Base-by-base conservation (phyloP, 2,888 invertebrate genomes). In the Crepidodera aurea region DNA sequence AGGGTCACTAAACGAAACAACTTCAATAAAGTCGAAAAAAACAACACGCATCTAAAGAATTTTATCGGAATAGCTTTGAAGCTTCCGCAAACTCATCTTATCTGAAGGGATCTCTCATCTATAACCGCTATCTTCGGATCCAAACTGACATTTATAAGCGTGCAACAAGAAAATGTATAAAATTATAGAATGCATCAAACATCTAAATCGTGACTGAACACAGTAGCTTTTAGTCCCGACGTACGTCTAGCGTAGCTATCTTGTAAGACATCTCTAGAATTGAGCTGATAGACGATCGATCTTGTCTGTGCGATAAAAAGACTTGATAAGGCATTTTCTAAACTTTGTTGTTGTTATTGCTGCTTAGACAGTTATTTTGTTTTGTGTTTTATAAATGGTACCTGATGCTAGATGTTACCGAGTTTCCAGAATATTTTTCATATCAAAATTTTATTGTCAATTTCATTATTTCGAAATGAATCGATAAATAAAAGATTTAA, bases 111-210 rank as follows among this genome's bases (percentile, higher is more conserved):
- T n/a, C n/a, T n/a, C n/a, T n/a, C n/a, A n/a, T n/a, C n/a, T n/a
- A n/a, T n/a, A n/a, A n/a, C n/a, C n/a, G n/a, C n/a, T n/a, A n/a
- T n/a, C n/a, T n/a, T n/a, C n/a, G n/a, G n/a, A n/a, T n/a, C n/a
- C n/a, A n/a, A n/a, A n/a, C n/a, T n/a, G n/a, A 34, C n/a, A 34
- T 34, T 10, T 2, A 34, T 34, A 10, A 34, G n/a, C 8, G 34
- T n/a, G 34, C 10, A 34, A 34, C 34, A 34, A 4, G n/a, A 37
- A 51, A 16, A 16, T 55, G 44, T 60, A 60, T 62, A 51, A 57
- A 62, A 65, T 66, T 55, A 66, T 54, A 62, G 58, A 63, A 66
- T 44, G 62, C 60, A 60, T 39, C 60, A 37, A 55, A 56, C 65
- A 56, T 22, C 34, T 27, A 13, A 56, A 51, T 64, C 66, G 66